Conservation (phyloP, 2,888 invertebrate species). For the Gibbula magus region DNA sequence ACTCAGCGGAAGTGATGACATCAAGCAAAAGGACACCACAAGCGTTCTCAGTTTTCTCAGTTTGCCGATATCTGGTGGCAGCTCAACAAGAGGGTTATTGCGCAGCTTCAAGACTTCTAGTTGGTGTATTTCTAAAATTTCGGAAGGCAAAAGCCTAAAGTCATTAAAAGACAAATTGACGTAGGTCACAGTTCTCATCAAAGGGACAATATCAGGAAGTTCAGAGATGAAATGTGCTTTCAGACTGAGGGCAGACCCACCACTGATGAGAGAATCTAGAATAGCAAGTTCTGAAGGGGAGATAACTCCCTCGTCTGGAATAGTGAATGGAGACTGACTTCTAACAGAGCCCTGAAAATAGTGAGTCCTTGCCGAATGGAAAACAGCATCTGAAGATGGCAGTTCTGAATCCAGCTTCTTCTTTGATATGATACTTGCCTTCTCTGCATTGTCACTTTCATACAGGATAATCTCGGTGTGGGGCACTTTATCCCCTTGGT, state of each 20-base stretch:
- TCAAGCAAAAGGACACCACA: slow-evolving; percentile 70
- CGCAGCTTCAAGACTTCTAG: slow-evolving; percentile 70
- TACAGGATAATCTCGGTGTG: slow-evolving; percentile 72
- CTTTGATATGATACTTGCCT: slow-evolving; percentile 46
- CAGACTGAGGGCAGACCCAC: slow-evolving; percentile 71
- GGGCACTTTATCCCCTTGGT: slow-evolving; percentile 53
- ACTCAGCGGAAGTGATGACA: slow-evolving; percentile 68
- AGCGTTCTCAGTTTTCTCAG: slow-evolving; percentile 65
- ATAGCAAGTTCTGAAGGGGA: slow-evolving; percentile 72
- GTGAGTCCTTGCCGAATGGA: slow-evolving; percentile 60
- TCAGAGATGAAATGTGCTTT: slow-evolving; percentile 72
- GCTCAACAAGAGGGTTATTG: slow-evolving; percentile 70
- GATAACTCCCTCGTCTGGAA: slow-evolving; percentile 62
- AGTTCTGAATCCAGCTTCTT: slow-evolving; percentile 55
- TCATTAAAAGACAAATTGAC: slow-evolving; percentile 74
- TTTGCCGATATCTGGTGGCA: slow-evolving; percentile 66
- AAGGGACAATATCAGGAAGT: slow-evolving; percentile 69
- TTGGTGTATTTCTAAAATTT: slow-evolving; percentile 64
- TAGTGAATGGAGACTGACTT: slow-evolving; percentile 67
- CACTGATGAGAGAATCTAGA: slow-evolving; percentile 70
- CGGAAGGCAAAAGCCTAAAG: slow-evolving; percentile 69
- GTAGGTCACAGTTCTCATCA: slow-evolving; percentile 67
- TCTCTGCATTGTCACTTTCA: slow-evolving; percentile 62
- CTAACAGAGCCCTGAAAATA: slow-evolving; percentile 69
- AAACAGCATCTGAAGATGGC: slow-evolving; percentile 63